phyloP scores from a whole-genome alignment of 2,113 vertebrate species.

The Corvus moneduloides region DNA sequence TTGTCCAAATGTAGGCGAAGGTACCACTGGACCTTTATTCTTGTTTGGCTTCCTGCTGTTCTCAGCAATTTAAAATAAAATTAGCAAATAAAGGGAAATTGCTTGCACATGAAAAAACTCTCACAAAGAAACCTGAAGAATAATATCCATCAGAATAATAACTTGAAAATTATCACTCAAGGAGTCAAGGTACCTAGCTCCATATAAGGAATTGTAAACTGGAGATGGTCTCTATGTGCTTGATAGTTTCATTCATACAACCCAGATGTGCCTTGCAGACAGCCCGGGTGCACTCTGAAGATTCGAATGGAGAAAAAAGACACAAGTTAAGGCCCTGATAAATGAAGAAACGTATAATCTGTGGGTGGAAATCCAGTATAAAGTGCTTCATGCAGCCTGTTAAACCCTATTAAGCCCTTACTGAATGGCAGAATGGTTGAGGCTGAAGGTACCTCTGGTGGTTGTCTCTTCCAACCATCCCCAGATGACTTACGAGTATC shows the following conservation, averaged over 20 bases:
- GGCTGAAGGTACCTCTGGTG: neutral
- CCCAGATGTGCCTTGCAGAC: neutral
- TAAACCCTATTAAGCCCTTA: neutral
- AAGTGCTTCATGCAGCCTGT: neutral
- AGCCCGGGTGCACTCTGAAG: fast-evolving
- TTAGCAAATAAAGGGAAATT: neutral
- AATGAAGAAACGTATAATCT: neutral
- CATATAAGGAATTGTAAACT: neutral
- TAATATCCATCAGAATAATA: neutral
- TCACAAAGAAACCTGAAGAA: neutral
- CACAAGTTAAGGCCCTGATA: neutral
- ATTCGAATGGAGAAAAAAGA: neutral
- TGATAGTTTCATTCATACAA: neutral
- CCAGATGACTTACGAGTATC: neutral
- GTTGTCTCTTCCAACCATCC: neutral
- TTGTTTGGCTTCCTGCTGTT: neutral
- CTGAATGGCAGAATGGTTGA: neutral
- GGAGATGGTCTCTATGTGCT: neutral
- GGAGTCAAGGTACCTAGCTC: neutral
- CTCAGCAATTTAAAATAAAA: neutral
- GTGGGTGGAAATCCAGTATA: neutral
- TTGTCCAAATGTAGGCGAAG: neutral
- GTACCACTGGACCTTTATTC: neutral
- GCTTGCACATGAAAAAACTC: neutral
- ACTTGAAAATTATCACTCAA: neutral